Evolutionary conservation across 2,113 vertebrate genomes (phyloP).

Genomic region (Pelodiscus sinensis): DNA sequence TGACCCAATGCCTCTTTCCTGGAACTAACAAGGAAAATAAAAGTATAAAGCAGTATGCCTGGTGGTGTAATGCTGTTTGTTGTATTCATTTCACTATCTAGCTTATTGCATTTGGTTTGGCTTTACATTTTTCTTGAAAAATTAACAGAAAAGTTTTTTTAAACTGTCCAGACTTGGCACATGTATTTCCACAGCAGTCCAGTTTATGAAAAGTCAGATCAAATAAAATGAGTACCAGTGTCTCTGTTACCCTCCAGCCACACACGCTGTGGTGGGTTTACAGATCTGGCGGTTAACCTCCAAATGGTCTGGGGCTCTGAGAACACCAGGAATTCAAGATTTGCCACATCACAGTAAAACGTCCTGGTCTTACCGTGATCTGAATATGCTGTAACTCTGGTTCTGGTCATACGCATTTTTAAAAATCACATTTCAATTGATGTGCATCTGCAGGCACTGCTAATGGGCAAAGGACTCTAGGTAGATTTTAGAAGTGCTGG

Average conservation of each 20-base stretch:
- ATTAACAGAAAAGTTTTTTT: slow-evolving; percentile 3
- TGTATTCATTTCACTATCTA: background rate
- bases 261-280: no score
- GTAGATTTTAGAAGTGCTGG: background rate
- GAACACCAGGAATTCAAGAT: background rate
- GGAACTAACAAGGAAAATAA: no score
- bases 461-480: background rate
- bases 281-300: no score
- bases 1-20: no score
- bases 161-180: background rate
- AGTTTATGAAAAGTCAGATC: background rate
- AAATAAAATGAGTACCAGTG: background rate
- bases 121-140: background rate
- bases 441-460: background rate
- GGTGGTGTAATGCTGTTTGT: no score
- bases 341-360: background rate
- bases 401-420: background rate
- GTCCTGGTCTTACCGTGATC: background rate
- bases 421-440: background rate
- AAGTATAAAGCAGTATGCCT: no score
- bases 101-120: background rate
- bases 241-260: no score
- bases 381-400: background rate
- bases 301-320: no score
- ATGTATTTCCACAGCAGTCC: background rate